Percentiles rank a stretch among this genome's conserved stretches.
Conservation (phyloP, 2,797 vertebrate species). For the Enteromius afrohamiltoni region DNA sequence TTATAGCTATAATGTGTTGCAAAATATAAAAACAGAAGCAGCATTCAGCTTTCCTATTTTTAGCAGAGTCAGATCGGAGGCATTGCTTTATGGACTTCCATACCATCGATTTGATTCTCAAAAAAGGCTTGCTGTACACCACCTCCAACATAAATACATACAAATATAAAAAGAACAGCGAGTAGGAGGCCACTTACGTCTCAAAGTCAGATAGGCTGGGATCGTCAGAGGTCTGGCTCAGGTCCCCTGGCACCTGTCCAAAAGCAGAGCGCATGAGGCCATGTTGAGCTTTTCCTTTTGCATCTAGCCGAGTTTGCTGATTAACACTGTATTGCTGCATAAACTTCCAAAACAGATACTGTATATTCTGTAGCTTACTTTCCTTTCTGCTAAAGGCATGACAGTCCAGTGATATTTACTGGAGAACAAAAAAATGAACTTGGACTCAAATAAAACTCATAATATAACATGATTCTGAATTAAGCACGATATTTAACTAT, state of each 20-base stretch:
- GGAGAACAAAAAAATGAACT: neutral
- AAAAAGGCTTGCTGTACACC: constrained; percentile 22
- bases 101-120: constrained; percentile 28
- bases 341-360: neutral
- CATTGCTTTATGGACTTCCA: constrained; percentile 23
- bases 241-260: constrained; percentile 90
- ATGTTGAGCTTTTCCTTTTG: neutral
- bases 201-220: constrained; percentile 98
- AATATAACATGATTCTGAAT: neutral
- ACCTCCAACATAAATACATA: constrained; percentile 14
- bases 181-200: constrained; percentile 83
- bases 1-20: constrained; percentile 3
- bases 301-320: constrained; percentile 13
- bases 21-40: constrained; percentile 38
- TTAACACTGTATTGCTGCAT: neutral
- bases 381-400: neutral
- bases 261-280: constrained; percentile 9
- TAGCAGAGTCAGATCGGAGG: constrained; percentile 14
- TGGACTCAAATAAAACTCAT: neutral
- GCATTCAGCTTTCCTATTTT: constrained; percentile 42
- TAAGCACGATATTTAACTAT: neutral
- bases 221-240: constrained; percentile 98
- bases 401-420: neutral
- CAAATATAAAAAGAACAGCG: constrained; percentile 30
- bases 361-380: neutral